Percentiles rank a stretch among this genome's conserved stretches.
Evolutionary conservation across 1,140 invertebrate species (phyloP).

Genomic region (Aphidius gifuensis): DNA sequence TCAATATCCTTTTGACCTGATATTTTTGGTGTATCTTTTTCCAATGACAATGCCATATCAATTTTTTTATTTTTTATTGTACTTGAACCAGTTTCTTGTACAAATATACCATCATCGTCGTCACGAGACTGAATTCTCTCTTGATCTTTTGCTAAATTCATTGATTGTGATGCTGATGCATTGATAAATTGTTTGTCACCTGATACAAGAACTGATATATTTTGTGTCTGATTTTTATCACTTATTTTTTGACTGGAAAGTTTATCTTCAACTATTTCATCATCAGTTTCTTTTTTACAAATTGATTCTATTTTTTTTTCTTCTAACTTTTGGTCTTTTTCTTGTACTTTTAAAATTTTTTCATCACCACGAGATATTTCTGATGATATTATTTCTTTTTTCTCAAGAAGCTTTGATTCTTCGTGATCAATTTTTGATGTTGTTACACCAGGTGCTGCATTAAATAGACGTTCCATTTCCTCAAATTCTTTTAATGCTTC

Average conservation of each 20-base stretch:
- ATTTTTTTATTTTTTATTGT: slow-evolving; percentile 34
- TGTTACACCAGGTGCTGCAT: slow-evolving; percentile 27
- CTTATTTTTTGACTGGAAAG: slow-evolving; percentile 34
- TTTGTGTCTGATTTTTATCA: slow-evolving; percentile 33
- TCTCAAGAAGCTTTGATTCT: slow-evolving; percentile 35
- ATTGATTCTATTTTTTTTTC: slow-evolving; percentile 40
- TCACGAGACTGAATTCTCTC: slow-evolving; percentile 32
- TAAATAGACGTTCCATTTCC: slow-evolving; percentile 26
- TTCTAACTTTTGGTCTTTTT: slow-evolving; percentile 38
- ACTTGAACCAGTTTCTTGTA: slow-evolving; percentile 31
- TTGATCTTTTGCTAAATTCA: slow-evolving; percentile 32
- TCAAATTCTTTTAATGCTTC: slow-evolving; percentile 38
- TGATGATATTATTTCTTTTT: slow-evolving; percentile 42
- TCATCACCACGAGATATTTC: slow-evolving; percentile 38
- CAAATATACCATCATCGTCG: slow-evolving; percentile 37
- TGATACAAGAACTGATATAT: slow-evolving; percentile 35
- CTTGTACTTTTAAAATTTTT: slow-evolving; percentile 40
- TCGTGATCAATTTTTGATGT: slow-evolving; percentile 44
- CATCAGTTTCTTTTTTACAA: slow-evolving; percentile 37
- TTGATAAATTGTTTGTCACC: slow-evolving; percentile 41
- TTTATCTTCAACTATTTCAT: slow-evolving; percentile 39
- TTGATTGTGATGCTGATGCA: slow-evolving; percentile 33
- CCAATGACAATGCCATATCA: slow-evolving; percentile 38
- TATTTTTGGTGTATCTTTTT: slow-evolving; percentile 29
- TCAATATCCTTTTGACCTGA: slow-evolving; percentile 21